Conservation (phyloP, 2,888 invertebrate species). For the Dryobota labecula region DNA sequence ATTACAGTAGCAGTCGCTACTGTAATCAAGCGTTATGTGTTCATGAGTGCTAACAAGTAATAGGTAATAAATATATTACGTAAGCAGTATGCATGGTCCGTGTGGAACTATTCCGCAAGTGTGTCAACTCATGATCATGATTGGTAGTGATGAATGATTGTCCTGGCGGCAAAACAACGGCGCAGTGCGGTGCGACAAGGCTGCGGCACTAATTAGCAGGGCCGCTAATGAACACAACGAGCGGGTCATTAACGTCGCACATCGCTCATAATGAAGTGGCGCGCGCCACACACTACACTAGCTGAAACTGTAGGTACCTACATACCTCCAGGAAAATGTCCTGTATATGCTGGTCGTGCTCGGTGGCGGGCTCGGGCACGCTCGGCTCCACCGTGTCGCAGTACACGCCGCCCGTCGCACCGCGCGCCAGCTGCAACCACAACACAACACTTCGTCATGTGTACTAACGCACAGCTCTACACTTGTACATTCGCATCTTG, state of each 20-base stretch:
- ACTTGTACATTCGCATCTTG: neutral
- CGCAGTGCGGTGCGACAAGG: conserved; percentile 18
- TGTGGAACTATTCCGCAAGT: conserved; percentile 27
- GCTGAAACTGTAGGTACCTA: neutral
- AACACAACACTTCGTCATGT: conserved; percentile 6
- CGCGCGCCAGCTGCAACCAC: conserved; percentile 67
- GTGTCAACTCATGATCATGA: conserved; percentile 41
- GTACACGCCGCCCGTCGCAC: conserved; percentile 69
- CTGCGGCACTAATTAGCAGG: conserved; percentile 41
- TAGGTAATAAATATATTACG: conserved; percentile 39
- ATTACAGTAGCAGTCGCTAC: conserved; percentile 30
- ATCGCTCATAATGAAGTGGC: conserved; percentile 51
- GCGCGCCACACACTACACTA: neutral
- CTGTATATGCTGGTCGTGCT: conserved; percentile 69
- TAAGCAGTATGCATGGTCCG: conserved; percentile 11
- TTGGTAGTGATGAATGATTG: neutral
- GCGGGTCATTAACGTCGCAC: conserved; percentile 57
- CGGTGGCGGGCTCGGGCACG: conserved; percentile 34
- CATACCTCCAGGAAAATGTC: conserved; percentile 79
- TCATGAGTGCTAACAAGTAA: conserved; percentile 36
- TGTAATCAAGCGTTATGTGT: conserved; percentile 21
- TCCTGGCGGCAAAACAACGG: conserved; percentile 12
- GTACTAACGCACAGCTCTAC: neutral
- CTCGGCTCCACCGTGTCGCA: conserved; percentile 72
- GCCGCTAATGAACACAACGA: conserved; percentile 63